A percentile compares a stretch with the other conserved stretches of the same genome.
Evolutionary conservation across 2,797 vertebrate genomes (phyloP).

Genomic region (Epinephelus malabaricus): DNA sequence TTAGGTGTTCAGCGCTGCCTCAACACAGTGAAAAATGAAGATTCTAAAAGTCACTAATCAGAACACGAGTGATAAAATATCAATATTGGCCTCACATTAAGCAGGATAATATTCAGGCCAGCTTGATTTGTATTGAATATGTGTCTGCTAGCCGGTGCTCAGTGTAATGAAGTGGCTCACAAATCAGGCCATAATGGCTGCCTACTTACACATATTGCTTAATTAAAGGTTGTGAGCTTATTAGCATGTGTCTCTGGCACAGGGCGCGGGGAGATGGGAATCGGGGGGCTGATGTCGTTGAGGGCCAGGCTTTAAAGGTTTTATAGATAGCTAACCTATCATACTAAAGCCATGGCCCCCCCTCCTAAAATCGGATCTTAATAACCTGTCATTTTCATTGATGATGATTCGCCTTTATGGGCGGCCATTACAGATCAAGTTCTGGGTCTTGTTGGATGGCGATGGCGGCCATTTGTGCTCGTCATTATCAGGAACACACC

Average conservation of each 20-base stretch:
- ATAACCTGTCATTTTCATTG: constrained; percentile 94
- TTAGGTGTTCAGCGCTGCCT: constrained; percentile 86
- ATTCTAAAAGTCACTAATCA: constrained; percentile 88
- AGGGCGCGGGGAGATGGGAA: constrained; percentile 87
- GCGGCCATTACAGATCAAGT: constrained; percentile 83
- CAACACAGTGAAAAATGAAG: constrained; percentile 86
- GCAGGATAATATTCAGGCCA: constrained; percentile 93
- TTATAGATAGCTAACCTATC: constrained; percentile 94
- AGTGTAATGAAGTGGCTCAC: constrained; percentile 97
- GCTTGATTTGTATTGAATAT: constrained; percentile 98
- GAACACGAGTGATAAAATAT: constrained; percentile 93
- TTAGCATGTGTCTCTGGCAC: constrained; percentile 99
- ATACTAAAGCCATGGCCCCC: constrained; percentile 89
- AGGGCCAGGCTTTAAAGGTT: constrained; percentile 96
- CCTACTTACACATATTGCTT: constrained; percentile 99
- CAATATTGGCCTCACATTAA: constrained; percentile 93
- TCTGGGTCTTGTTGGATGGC: constrained; percentile 72
- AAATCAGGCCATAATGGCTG: constrained; percentile 99
- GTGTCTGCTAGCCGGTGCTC: constrained; percentile 94
- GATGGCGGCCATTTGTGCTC: constrained; percentile 53
- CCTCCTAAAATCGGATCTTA: constrained; percentile 88
- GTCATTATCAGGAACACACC: constrained; percentile 71
- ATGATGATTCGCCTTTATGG: constrained; percentile 88
- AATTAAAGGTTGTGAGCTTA: constrained; percentile 99
- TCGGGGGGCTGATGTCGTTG: constrained; percentile 91